Percentiles rank a stretch among this genome's conserved stretches.
phyloP scores from a whole-genome alignment of 2,888 invertebrate genomes.

The Drosophila picticornis region DNA sequence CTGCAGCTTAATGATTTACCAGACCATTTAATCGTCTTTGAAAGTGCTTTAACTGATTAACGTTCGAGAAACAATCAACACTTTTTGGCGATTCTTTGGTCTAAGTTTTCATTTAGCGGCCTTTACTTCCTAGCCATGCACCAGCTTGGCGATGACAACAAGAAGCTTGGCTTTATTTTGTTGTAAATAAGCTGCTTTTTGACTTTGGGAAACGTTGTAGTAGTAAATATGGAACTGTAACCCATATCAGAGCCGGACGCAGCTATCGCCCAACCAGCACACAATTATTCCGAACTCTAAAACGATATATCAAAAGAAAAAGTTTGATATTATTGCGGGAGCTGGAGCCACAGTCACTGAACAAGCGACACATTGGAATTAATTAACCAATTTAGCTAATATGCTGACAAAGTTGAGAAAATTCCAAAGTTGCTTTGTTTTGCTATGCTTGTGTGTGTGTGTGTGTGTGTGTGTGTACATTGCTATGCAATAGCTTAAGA shows the following conservation, averaged over 20 bases:
- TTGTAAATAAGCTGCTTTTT: neutral
- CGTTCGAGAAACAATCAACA: neutral
- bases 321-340: neutral
- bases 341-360: neutral
- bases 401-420: constrained; percentile 53
- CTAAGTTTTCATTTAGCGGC: neutral
- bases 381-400: constrained; percentile 69
- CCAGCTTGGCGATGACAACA: neutral
- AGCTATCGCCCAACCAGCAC: neutral
- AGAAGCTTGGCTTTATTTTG: neutral
- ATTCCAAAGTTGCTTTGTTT: constrained; percentile 30
- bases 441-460: neutral
- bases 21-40: neutral
- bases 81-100: neutral
- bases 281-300: neutral
- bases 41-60: neutral
- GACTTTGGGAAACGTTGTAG: neutral
- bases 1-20: neutral
- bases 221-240: neutral
- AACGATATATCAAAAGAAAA: constrained; percentile 7
- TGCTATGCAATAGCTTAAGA: neutral
- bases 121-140: neutral
- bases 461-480: neutral
- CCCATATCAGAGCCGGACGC: neutral
- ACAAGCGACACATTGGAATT: constrained; percentile 56